These are phyloP conservation scores for Prunella strophiata DNA, from an alignment of 2,797 vertebrate species.

Conservation along the genomic window DNA sequence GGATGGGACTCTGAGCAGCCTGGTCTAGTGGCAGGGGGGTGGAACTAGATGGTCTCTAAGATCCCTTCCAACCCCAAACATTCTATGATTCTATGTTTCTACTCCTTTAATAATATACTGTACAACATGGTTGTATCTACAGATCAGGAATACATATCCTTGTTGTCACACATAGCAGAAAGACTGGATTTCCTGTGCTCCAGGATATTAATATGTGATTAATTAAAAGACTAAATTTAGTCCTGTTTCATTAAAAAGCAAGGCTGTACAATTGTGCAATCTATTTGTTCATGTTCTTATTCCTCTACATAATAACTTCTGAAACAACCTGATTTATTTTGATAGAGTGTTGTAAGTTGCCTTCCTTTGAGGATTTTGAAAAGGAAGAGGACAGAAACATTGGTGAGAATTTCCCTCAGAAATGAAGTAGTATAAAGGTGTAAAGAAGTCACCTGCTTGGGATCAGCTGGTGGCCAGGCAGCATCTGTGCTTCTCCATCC, in stretches of 20 bases:
- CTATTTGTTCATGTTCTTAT: background rate
- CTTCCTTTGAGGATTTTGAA: background rate
- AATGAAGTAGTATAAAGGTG: background rate
- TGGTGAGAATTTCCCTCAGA: background rate
- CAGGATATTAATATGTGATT: background rate
- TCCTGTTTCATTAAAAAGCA: background rate
- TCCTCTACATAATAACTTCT: background rate
- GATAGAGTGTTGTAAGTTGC: background rate
- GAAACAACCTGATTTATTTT: background rate
- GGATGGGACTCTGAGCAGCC: background rate
- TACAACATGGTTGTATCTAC: background rate
- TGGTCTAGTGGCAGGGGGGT: background rate
- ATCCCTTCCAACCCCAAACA: background rate
- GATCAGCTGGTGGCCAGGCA: background rate
- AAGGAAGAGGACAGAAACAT: background rate
- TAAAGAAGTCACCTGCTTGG: background rate
- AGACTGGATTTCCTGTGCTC: background rate
- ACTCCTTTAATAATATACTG: background rate
- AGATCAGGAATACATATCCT: background rate
- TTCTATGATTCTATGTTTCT: background rate
- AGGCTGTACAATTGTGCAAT: background rate
- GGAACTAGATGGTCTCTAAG: background rate
- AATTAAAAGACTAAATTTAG: background rate
- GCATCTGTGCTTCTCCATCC: background rate
- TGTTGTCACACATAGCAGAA: background rate